These are phyloP conservation scores for Sinopyrophorus schimmeli DNA, from an alignment of 2,888 invertebrate genomes.

Conservation along the genomic window DNA sequence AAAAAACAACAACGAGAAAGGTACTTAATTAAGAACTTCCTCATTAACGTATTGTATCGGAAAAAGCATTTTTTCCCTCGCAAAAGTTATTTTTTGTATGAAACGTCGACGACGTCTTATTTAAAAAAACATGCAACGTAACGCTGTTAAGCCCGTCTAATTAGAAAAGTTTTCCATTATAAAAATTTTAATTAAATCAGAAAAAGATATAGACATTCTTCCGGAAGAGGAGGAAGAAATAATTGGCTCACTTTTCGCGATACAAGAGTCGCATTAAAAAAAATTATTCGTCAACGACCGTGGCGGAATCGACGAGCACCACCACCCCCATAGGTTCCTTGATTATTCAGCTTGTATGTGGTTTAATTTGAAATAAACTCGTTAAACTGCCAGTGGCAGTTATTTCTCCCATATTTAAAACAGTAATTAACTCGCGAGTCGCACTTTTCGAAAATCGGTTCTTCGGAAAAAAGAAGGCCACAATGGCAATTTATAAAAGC, in stretches of 20 bases:
- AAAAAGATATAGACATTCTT: slow-evolving; percentile 27
- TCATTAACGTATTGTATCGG: too few species aligned
- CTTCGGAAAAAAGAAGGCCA: too few species aligned
- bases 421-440: slow-evolving; percentile 48
- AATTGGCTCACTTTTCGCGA: slow-evolving; percentile 25
- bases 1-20: too few species aligned
- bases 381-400: slow-evolving; percentile 49
- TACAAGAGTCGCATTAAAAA: too few species aligned
- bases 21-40: too few species aligned
- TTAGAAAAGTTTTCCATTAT: slow-evolving; percentile 28
- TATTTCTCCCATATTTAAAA: slow-evolving; percentile 49
- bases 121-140: slow-evolving; percentile 24
- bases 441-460: too few species aligned
- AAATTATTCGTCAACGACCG: too few species aligned
- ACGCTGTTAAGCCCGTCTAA: slow-evolving; percentile 21
- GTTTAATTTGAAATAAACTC: slow-evolving; percentile 47
- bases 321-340: too few species aligned
- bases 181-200: slow-evolving; percentile 31
- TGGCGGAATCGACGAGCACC: too few species aligned
- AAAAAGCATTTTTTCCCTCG: too few species aligned
- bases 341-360: slow-evolving; percentile 25
- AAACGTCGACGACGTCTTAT: slow-evolving; percentile 16
- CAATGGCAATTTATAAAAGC: too few species aligned
- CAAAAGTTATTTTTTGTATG: too few species aligned
- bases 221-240: slow-evolving; percentile 27